Evolutionary conservation across 2,113 vertebrate genomes (phyloP).

Genomic region (Petromus typicus): DNA sequence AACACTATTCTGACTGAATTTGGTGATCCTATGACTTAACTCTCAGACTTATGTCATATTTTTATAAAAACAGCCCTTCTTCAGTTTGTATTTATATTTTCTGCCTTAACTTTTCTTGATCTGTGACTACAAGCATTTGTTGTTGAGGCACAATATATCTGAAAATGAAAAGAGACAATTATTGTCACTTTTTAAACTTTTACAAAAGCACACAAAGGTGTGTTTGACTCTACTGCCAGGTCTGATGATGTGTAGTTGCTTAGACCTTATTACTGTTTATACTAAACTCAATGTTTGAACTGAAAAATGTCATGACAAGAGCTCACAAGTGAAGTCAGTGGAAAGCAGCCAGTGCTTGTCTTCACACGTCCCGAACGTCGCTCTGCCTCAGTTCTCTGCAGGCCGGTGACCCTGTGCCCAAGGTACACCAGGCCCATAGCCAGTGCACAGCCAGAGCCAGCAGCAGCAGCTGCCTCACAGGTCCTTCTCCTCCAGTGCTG

Average conservation of each 20-base stretch:
- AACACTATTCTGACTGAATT: not conserved
- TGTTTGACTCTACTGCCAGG: constrained; percentile 56
- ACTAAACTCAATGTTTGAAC: constrained; percentile 61
- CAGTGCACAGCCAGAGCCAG: not conserved
- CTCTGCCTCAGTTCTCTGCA: not conserved
- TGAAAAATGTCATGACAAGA: constrained; percentile 31
- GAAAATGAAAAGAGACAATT: not conserved
- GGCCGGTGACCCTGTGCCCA: not conserved
- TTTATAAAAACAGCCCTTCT: not conserved
- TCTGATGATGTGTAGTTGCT: constrained; percentile 50
- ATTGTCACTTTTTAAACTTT: not conserved
- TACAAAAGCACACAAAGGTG: constrained; percentile 22
- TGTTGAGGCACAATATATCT: not conserved
- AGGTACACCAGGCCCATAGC: not conserved
- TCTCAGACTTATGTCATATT: not conserved
- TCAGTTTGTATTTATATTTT: constrained; percentile 33
- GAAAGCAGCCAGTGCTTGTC: not conserved
- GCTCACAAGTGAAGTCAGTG: constrained; percentile 27
- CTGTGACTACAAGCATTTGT: not conserved
- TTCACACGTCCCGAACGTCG: not conserved
- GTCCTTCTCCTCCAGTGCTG: not conserved
- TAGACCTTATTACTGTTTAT: constrained; percentile 66
- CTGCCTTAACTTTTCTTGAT: constrained; percentile 3
- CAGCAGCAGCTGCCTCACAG: not conserved
- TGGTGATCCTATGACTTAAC: not conserved